Evolutionary conservation across 2,888 invertebrate species (phyloP).

Genomic region (Nymphalis c-album): DNA sequence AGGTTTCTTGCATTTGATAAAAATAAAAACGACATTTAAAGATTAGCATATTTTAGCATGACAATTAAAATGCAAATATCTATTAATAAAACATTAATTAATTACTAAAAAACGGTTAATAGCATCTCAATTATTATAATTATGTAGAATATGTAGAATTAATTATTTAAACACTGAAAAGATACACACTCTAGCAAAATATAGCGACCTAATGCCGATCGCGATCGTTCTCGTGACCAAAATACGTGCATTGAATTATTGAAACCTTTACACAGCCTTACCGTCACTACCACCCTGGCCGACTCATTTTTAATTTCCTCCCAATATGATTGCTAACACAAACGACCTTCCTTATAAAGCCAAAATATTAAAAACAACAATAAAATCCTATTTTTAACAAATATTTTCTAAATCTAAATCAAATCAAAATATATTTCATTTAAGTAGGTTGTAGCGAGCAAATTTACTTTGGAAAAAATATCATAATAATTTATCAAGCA

Average conservation of each 20-base stretch:
- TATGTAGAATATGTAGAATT: conserved; percentile 22
- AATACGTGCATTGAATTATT: conserved; percentile 77
- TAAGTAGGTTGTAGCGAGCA: no score
- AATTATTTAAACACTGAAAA: conserved; percentile 45
- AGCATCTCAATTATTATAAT: background rate
- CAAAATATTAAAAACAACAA: background rate
- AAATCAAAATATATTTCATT: no score
- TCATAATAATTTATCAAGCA: background rate
- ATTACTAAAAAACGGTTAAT: background rate
- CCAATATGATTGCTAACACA: conserved; percentile 40
- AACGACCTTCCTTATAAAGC: background rate
- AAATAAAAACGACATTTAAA: conserved; percentile 24
- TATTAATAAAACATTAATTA: conserved; percentile 1
- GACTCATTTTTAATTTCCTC: conserved; percentile 52
- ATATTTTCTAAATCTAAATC: background rate
- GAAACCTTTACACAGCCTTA: conserved; percentile 46
- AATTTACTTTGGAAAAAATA: background rate
- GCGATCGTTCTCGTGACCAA: conserved; percentile 74
- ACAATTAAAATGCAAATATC: background rate
- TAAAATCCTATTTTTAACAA: no score
- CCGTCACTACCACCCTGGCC: conserved; percentile 47
- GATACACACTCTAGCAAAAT: conserved; percentile 33
- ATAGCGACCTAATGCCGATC: conserved; percentile 41
- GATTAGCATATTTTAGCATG: conserved; percentile 41
- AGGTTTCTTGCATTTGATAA: conserved; percentile 23